Conservation (phyloP, 2,888 invertebrate genomes). For the Synanthedon myopaeformis region DNA sequence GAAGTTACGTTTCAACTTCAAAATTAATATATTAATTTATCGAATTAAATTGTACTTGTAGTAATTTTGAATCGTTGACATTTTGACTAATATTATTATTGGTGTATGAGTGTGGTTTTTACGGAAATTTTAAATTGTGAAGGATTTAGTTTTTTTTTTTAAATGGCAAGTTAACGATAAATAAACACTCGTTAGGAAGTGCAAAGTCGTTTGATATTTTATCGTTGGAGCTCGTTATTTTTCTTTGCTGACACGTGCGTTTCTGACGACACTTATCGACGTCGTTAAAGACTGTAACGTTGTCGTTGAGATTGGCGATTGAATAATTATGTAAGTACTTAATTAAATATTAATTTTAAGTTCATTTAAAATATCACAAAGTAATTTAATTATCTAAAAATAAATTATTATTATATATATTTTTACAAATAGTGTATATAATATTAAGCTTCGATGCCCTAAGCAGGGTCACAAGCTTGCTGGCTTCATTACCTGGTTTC, state of each 20-base stretch:
- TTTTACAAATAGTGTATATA: too few species aligned
- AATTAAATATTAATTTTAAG: not conserved
- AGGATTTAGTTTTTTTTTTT: not conserved
- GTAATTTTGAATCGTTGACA: too few species aligned
- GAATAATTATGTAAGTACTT: not conserved
- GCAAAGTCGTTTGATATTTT: not conserved
- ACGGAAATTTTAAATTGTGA: too few species aligned
- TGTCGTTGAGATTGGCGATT: not conserved
- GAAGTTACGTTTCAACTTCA: not conserved
- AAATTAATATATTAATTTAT: not conserved
- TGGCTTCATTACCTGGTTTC: too few species aligned
- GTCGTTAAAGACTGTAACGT: not conserved
- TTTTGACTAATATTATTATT: too few species aligned
- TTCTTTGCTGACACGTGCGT: not conserved
- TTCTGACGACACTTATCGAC: not conserved
- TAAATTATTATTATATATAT: too few species aligned
- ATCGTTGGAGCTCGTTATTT: not conserved
- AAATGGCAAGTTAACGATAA: not conserved
- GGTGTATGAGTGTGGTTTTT: too few species aligned
- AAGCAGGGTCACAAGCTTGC: too few species aligned
- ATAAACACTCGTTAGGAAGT: not conserved
- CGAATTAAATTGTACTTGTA: too few species aligned
- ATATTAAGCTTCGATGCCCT: too few species aligned
- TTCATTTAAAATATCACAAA: too few species aligned
- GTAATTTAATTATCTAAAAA: too few species aligned